phyloP scores from a whole-genome alignment of 2,888 invertebrate species.

The Luffia ferchaultella region DNA sequence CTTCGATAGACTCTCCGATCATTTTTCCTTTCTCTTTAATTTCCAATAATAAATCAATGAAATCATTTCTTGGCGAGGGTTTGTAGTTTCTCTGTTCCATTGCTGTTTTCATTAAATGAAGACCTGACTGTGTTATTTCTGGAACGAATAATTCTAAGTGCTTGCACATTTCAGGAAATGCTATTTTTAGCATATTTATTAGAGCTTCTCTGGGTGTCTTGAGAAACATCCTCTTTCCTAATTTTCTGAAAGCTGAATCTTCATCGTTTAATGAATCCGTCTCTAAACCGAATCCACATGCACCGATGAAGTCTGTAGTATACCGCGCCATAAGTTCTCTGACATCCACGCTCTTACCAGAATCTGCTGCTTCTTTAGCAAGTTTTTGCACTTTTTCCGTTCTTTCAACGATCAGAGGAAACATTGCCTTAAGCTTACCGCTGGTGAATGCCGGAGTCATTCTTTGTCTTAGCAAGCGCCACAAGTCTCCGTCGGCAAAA shows the following conservation, averaged over 20 bases:
- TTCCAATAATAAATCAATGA: slow-evolving; percentile 18
- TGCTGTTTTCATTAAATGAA: no score
- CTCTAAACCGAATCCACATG: no score
- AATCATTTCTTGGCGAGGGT: slow-evolving; percentile 25
- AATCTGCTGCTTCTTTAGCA: slow-evolving; percentile 29
- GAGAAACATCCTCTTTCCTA: slow-evolving; percentile 41
- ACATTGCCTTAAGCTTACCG: no score
- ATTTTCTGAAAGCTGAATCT: slow-evolving; percentile 40
- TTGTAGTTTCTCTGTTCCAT: slow-evolving; percentile 29
- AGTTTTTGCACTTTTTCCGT: slow-evolving; percentile 40
- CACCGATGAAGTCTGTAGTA: no score
- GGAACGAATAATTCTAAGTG: background rate
- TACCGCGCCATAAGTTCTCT: slow-evolving; percentile 48
- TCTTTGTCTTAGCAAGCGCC: slow-evolving; percentile 47
- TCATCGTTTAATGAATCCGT: slow-evolving; percentile 42
- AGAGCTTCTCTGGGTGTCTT: slow-evolving; percentile 29
- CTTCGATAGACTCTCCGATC: slow-evolving; percentile 32
- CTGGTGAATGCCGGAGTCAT: slow-evolving; percentile 47
- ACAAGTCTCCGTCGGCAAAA: slow-evolving; percentile 45
- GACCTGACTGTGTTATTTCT: slow-evolving; percentile 8
- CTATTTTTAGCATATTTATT: slow-evolving; percentile 4
- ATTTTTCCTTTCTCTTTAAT: slow-evolving; percentile 31
- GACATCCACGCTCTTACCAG: slow-evolving; percentile 35
- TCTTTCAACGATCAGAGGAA: slow-evolving; percentile 41
- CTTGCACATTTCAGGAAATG: slow-evolving; percentile 4